A percentile compares a stretch with the other conserved stretches of the same genome.
phyloP scores from a whole-genome alignment of 2,797 vertebrate species.

The Enteromius trimaculatus region DNA sequence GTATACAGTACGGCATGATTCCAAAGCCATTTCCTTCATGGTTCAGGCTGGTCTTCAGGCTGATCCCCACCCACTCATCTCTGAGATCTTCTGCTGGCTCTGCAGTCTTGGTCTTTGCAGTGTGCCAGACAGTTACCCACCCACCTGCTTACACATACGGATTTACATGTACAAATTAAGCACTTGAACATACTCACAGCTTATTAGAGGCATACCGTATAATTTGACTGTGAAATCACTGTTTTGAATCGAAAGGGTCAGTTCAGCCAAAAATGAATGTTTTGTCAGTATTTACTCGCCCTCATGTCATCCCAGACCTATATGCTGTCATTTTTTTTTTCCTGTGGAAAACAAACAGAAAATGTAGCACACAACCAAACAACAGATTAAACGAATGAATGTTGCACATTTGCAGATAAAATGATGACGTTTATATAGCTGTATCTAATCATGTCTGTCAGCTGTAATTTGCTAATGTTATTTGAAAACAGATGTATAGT shows the following conservation, averaged over 20 bases:
- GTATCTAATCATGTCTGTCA: neutral
- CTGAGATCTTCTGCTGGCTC: conserved; percentile 60
- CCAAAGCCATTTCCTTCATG: conserved; percentile 45
- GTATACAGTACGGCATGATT: conserved; percentile 51
- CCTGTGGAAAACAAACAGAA: neutral
- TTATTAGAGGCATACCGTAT: neutral
- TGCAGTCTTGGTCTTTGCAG: conserved; percentile 48
- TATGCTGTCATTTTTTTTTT: neutral
- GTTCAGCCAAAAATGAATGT: conserved; percentile 29
- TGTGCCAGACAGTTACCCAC: conserved; percentile 38
- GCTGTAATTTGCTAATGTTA: neutral
- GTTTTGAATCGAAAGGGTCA: conserved; percentile 2
- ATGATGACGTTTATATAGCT: neutral
- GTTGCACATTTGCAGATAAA: neutral
- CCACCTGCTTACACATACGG: conserved; percentile 38
- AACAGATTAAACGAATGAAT: neutral
- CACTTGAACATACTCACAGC: conserved; percentile 41
- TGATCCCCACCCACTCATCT: conserved; percentile 56
- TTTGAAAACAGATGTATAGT: no score
- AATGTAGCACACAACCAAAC: neutral
- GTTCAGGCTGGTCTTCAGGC: conserved; percentile 38
- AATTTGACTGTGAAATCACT: conserved; percentile 19
- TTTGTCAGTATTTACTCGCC: conserved; percentile 14
- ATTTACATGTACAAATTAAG: conserved; percentile 51
- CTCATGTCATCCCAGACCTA: neutral